Percentiles rank a stretch among this genome's conserved stretches.
Evolutionary conservation across 1,140 invertebrate species (phyloP).

Genomic region (Listronotus bonariensis): DNA sequence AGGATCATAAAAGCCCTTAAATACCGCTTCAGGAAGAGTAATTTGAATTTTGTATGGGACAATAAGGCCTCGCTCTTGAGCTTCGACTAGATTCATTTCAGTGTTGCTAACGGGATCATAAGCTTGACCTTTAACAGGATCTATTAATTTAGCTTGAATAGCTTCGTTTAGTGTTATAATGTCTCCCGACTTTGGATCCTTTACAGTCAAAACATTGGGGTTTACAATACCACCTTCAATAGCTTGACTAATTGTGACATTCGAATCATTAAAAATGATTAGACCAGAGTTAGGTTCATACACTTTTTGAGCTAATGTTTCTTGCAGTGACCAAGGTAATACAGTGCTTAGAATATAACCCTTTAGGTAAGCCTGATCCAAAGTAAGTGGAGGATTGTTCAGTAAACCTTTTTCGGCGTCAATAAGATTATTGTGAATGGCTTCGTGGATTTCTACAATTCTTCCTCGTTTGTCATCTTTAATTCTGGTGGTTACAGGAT

Average conservation of each 20-base stretch:
- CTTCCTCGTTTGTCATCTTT: constrained; percentile 73
- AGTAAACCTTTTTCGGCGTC: constrained; percentile 72
- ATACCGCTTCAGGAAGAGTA: constrained; percentile 83
- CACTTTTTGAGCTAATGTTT: constrained; percentile 81
- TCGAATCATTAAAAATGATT: constrained; percentile 72
- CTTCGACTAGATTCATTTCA: constrained; percentile 77
- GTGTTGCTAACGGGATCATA: constrained; percentile 75
- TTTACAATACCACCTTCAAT: constrained; percentile 77
- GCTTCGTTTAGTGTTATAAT: constrained; percentile 82
- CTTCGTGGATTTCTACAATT: constrained; percentile 70
- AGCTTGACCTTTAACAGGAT: constrained; percentile 77
- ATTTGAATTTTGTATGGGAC: constrained; percentile 80
- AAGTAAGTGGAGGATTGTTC: constrained; percentile 69
- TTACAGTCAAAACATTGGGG: constrained; percentile 77
- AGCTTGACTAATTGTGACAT: constrained; percentile 77
- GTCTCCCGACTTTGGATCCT: constrained; percentile 76
- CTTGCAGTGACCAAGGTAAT: constrained; percentile 81
- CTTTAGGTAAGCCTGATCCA: constrained; percentile 77
- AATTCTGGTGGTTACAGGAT: constrained; percentile 70
- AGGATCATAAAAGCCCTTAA: constrained; percentile 81
- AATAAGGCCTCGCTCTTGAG: constrained; percentile 79
- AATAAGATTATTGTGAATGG: constrained; percentile 70
- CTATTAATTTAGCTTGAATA: constrained; percentile 78
- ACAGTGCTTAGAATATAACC: constrained; percentile 75
- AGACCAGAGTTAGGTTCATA: constrained; percentile 79